These are phyloP conservation scores for Nylanderia fulva DNA, from an alignment of 1,140 invertebrate genomes.

Conservation along the genomic window DNA sequence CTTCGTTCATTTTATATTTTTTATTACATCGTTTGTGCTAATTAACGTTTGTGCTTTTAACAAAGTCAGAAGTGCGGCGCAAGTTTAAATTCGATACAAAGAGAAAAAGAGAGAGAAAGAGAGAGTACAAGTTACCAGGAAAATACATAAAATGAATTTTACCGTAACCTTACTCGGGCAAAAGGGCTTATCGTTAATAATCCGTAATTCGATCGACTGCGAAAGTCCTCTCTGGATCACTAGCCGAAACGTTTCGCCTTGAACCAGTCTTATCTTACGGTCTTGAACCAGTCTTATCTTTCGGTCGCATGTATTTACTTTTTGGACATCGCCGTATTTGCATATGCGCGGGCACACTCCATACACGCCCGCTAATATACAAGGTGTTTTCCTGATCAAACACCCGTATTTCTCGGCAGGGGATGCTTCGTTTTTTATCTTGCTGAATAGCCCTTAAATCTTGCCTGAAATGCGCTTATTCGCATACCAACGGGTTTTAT, in stretches of 20 bases:
- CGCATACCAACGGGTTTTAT: neutral
- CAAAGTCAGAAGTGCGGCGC: neutral
- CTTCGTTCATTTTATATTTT: neutral
- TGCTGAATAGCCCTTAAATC: slow-evolving; percentile 4
- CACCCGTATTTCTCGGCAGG: slow-evolving; percentile 64
- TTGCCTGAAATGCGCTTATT: neutral
- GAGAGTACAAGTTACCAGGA: neutral
- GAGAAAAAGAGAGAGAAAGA: too few species aligned
- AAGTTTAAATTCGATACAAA: slow-evolving; percentile 38
- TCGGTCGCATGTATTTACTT: slow-evolving; percentile 79
- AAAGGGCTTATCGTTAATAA: slow-evolving; percentile 32
- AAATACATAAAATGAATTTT: slow-evolving; percentile 14
- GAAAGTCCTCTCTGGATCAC: neutral
- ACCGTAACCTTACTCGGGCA: neutral
- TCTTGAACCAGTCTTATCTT: slow-evolving; percentile 77
- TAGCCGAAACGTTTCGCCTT: neutral
- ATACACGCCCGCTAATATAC: slow-evolving; percentile 67
- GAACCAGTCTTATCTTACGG: slow-evolving; percentile 77
- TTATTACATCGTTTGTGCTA: neutral
- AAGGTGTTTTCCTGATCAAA: slow-evolving; percentile 75
- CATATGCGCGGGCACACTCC: slow-evolving; percentile 80
- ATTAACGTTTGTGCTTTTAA: neutral
- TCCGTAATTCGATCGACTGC: slow-evolving; percentile 43
- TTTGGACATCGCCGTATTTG: slow-evolving; percentile 79
- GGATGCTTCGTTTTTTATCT: neutral